Evolutionary conservation across 1,140 invertebrate species (phyloP).

Genomic region (Cheumatopsyche charites): DNA sequence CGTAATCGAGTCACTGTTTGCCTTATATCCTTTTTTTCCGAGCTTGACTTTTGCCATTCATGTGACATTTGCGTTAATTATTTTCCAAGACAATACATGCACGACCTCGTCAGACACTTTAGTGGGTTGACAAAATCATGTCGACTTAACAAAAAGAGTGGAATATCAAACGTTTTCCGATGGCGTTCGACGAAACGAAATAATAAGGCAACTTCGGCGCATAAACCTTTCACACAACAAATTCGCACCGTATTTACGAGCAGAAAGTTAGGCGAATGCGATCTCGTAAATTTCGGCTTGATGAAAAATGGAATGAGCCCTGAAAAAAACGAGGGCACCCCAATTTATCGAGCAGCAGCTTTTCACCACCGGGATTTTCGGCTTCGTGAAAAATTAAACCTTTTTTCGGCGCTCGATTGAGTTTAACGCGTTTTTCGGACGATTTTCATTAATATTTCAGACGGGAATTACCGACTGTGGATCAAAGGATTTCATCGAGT

Average conservation of each 20-base stretch:
- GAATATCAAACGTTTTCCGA: background rate
- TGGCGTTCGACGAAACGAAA: background rate
- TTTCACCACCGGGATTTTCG: background rate
- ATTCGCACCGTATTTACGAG: constrained; percentile 16
- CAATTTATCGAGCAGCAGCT: constrained; percentile 10
- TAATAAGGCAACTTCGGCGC: constrained; percentile 13
- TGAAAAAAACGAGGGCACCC: background rate
- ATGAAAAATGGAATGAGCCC: constrained; percentile 14
- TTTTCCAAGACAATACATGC: no score
- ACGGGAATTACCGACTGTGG: background rate
- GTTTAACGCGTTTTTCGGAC: background rate
- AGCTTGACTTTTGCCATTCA: no score
- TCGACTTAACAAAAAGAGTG: no score
- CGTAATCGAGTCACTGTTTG: background rate
- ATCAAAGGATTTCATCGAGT: background rate
- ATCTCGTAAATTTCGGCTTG: constrained; percentile 20
- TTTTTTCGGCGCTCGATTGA: no score
- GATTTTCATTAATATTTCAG: background rate
- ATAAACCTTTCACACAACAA: constrained; percentile 22
- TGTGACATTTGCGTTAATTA: no score
- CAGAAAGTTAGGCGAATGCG: constrained; percentile 12
- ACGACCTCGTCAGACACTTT: no score
- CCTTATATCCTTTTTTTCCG: background rate
- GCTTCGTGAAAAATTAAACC: no score
- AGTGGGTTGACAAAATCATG: no score